A percentile compares a stretch with the other conserved stretches of the same genome.
Conservation (phyloP, 1,140 invertebrate species). For the Drosophila mayri region DNA sequence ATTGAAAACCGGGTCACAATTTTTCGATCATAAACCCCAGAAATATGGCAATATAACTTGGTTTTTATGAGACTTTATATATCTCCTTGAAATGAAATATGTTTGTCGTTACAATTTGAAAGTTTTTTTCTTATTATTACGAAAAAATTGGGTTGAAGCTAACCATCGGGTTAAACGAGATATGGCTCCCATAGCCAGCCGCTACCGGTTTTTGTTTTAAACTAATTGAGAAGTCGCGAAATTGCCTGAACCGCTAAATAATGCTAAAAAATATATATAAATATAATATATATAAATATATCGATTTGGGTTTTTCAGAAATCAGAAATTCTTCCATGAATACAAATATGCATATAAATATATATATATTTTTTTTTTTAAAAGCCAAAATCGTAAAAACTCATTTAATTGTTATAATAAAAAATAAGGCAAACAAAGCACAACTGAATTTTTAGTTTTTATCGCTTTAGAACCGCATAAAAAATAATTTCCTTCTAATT, state of each 20-base stretch:
- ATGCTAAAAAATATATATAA: neutral
- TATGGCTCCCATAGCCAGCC: slow-evolving; percentile 22
- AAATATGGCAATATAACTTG: slow-evolving; percentile 15
- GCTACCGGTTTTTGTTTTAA: slow-evolving; percentile 15
- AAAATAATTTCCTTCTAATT: slow-evolving; percentile 36
- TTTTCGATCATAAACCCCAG: neutral
- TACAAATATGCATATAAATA: neutral
- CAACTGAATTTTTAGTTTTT: slow-evolving; percentile 29
- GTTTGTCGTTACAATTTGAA: neutral
- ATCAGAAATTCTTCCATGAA: slow-evolving; percentile 17
- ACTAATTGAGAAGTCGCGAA: slow-evolving; percentile 12
- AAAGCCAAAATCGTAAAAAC: slow-evolving; percentile 34
- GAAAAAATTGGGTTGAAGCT: slow-evolving; percentile 21
- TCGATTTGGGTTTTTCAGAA: neutral
- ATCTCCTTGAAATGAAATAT: slow-evolving; percentile 2
- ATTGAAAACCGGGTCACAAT: neutral
- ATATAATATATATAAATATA: too few species aligned
- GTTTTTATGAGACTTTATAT: neutral
- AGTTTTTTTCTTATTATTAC: neutral
- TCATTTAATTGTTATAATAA: slow-evolving; percentile 46
- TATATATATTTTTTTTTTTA: neutral
- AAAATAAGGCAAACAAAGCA: slow-evolving; percentile 16
- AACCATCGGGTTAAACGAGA: slow-evolving; percentile 32
- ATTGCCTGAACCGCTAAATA: slow-evolving; percentile 1
- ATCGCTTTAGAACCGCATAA: slow-evolving; percentile 15